phyloP scores from a whole-genome alignment of 2,888 invertebrate genomes.

The Melanostoma scalare region DNA sequence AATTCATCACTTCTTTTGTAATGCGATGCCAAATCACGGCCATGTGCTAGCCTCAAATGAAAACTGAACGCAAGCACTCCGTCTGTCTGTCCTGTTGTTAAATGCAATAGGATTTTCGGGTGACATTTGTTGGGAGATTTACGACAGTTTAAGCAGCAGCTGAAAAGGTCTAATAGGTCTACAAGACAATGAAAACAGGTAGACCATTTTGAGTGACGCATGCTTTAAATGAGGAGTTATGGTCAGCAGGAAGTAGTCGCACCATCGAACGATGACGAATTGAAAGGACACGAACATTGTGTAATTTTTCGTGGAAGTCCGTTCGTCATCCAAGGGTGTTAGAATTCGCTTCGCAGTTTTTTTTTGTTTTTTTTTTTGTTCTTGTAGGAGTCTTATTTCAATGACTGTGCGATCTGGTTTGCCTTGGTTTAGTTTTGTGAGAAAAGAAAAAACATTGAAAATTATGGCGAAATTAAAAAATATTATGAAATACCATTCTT shows the following conservation, averaged over 20 bases:
- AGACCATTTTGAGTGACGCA: slow-evolving; percentile 17
- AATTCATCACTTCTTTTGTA: slow-evolving; percentile 18
- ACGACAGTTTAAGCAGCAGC: slow-evolving; percentile 53
- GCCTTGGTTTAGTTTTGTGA: too few relatives aligned
- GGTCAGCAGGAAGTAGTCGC: slow-evolving; percentile 48
- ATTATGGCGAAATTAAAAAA: too few relatives aligned
- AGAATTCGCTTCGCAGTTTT: too few relatives aligned
- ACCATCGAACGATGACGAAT: slow-evolving; percentile 34
- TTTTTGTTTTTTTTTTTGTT: too few relatives aligned
- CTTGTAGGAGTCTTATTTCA: too few relatives aligned
- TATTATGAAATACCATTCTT: too few relatives aligned
- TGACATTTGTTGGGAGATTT: slow-evolving; percentile 57
- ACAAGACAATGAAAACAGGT: slow-evolving; percentile 47
- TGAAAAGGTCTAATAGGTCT: slow-evolving; percentile 27
- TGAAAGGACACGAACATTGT: slow-evolving; percentile 24
- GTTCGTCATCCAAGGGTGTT: not conserved
- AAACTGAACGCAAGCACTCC: not conserved
- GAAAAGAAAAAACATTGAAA: too few relatives aligned
- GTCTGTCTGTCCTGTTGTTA: not conserved
- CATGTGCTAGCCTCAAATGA: slow-evolving; percentile 3
- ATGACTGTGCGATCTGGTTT: too few relatives aligned
- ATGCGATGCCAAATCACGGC: slow-evolving; percentile 33
- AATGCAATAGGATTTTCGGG: slow-evolving; percentile 15
- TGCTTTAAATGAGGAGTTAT: slow-evolving; percentile 32
- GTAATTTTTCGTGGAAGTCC: slow-evolving; percentile 24